phyloP scores from a whole-genome alignment of 2,113 vertebrate species.

The Mandrillus leucophaeus region DNA sequence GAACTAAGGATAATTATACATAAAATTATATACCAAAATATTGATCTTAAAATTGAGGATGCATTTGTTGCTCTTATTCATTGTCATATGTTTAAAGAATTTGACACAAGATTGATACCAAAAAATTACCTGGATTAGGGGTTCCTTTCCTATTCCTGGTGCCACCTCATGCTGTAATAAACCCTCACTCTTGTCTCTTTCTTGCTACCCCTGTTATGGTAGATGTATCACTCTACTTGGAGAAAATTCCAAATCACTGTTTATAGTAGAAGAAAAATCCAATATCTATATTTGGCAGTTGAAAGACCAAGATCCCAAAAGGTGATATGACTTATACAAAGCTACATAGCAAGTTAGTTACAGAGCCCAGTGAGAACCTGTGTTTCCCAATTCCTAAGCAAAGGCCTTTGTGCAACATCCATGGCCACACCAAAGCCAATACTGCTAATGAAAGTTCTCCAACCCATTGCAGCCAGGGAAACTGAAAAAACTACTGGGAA shows the following conservation, averaged over 20 bases:
- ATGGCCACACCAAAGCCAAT: background rate
- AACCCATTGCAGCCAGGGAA: background rate
- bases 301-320: background rate
- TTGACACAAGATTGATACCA: background rate
- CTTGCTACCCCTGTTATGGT: background rate
- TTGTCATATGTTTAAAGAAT: background rate
- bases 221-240: background rate
- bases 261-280: background rate
- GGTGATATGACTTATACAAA: background rate
- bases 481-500: background rate
- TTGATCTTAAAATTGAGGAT: background rate
- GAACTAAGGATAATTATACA: background rate
- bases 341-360: background rate
- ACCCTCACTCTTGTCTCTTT: background rate
- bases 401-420: background rate
- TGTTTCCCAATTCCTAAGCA: background rate
- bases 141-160: background rate
- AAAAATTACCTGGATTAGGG: background rate
- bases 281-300: background rate
- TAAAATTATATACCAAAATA: background rate
- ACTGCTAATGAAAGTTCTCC: background rate
- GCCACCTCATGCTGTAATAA: background rate
- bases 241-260: background rate
- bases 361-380: background rate
- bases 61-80: background rate